Evolutionary conservation across 1,140 invertebrate species (phyloP), one percentile per base, ranked within the genome.

Genomic region (Ceratosolen fusciceps): DNA sequence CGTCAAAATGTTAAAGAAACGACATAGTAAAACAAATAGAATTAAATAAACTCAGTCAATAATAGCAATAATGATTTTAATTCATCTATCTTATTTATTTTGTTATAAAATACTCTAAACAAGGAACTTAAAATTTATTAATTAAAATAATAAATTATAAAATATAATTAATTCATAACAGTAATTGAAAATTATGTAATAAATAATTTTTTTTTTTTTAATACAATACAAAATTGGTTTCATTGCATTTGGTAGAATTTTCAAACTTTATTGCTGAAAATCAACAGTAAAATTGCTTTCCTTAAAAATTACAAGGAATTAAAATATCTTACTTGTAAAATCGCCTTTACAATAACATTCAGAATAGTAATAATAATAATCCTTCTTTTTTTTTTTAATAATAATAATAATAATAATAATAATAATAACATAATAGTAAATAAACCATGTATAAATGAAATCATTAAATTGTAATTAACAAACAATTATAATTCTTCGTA

Each of bases 231-330:
- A 68, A 43, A 43, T 34, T 24, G 3, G 43, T n/a, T 43, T 68
- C 12, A 26, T 56, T 58, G 24, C n/a, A 43, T 56, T 58, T 60
- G 21, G 65, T 79, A 74, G 31, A 72, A 39, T 74, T 79, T 67
- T 67, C 60, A 74, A 73, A 74, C 71, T 79, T 79, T 79, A 74
- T 74, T 79, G 60, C 34, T 74, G 71, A 78, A 78, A 73, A 43
- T 79, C 77, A 79, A 79, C 77, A 79, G 71, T 79, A 79, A 49
- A 71, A 73, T 67, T 21, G 24, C 10, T 62, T 62, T 60, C n/a
- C 49, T 74, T 67, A 54, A 74, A 56, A 76, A 76, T 76, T 76
- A 77, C 65, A 70, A 77, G 65, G 75, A 77, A 56, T 77, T 52
- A 70, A 56, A 70, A 70, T 76, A 67, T 52, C 39, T 65, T 65